phyloP scores from a whole-genome alignment of 2,797 vertebrate genomes.

The Echiichthys vipera region DNA sequence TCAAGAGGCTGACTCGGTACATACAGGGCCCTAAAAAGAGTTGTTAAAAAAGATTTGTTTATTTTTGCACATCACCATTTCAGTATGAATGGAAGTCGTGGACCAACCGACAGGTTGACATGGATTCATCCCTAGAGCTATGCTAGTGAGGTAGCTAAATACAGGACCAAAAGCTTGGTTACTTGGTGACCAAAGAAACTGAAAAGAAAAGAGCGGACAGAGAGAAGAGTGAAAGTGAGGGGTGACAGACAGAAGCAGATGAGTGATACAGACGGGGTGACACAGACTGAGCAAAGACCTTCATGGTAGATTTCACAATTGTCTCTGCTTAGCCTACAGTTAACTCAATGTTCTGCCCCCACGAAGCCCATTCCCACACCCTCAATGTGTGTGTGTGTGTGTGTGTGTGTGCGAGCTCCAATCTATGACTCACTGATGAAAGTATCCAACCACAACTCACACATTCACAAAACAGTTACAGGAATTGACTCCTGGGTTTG shows the following conservation, averaged over 20 bases:
- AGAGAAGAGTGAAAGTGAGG: background rate
- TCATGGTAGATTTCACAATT: constrained; percentile 40
- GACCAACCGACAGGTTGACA: background rate
- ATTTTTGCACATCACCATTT: too few relatives aligned
- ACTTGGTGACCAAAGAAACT: background rate
- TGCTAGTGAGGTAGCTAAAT: background rate
- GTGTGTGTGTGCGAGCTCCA: background rate
- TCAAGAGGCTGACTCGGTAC: too few relatives aligned
- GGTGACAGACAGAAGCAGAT: constrained; percentile 18
- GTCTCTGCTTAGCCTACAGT: constrained; percentile 9
- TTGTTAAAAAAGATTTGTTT: too few relatives aligned
- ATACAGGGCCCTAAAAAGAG: too few relatives aligned
- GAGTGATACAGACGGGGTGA: background rate
- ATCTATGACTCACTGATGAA: constrained; percentile 34
- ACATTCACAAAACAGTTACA: constrained; percentile 34
- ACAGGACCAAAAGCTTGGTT: background rate
- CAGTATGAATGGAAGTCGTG: too few relatives aligned
- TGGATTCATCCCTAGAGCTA: background rate
- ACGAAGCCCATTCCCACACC: constrained; percentile 25
- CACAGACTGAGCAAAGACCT: constrained; percentile 4
- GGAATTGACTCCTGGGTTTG: constrained; percentile 22
- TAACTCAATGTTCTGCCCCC: constrained; percentile 19
- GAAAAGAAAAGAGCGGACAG: background rate
- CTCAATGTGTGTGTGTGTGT: background rate
- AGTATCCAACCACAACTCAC: constrained; percentile 28